Evolutionary conservation across 2,797 vertebrate genomes (phyloP), one percentile per base, ranked within the genome.

Genomic region (Sternotherus odoratus): DNA sequence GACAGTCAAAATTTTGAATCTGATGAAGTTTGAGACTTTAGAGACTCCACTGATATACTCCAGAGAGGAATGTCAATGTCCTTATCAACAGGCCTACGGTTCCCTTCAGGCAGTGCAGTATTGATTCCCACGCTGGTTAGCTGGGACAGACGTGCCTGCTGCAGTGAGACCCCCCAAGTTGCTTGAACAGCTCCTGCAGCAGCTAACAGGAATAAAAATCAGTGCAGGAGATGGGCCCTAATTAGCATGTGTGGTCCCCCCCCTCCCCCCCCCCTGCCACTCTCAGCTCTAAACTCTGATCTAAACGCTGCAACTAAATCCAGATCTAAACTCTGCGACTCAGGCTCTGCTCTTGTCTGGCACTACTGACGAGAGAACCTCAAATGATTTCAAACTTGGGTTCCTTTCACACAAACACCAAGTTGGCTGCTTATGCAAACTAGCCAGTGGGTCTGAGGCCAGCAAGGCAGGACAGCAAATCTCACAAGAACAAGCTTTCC

Each of bases 201-300:
- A 82, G 36, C 48, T 74, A 69, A 30, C 10, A 36, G 0, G 21
- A 43, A 80, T 16, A 80, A 26, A 72, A 56, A 36, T 46, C 10
- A 26, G 28, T n/a, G 36, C 53, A 46, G 15, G 12, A 0, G 0
- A 83, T 12, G 8, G 30, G 12, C 2, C 24, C 46, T 33, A 19
- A 12, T 54, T 6, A 28, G 54, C 36, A 1, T 60, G 56, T 28
- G 43, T 43, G 43, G 43, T 43, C 43, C 43, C 43, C n/a, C n/a
- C n/a, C n/a, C n/a, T n/a, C n/a, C n/a, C n/a, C n/a, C n/a, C n/a
- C n/a, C n/a, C n/a, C n/a, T n/a, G n/a, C n/a, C n/a, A 43, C 5
- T 49, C 77, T n/a, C 30, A 39, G 56, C 21, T 6, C 3, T 53
- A 23, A 53, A 53, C 51, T 23, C 21, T 23, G 51, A 53, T 53